These are phyloP conservation scores for Ephydatia muelleri DNA, from an alignment of 37 sponge, comb jelly and placozoan genomes.

Conservation along the genomic window DNA sequence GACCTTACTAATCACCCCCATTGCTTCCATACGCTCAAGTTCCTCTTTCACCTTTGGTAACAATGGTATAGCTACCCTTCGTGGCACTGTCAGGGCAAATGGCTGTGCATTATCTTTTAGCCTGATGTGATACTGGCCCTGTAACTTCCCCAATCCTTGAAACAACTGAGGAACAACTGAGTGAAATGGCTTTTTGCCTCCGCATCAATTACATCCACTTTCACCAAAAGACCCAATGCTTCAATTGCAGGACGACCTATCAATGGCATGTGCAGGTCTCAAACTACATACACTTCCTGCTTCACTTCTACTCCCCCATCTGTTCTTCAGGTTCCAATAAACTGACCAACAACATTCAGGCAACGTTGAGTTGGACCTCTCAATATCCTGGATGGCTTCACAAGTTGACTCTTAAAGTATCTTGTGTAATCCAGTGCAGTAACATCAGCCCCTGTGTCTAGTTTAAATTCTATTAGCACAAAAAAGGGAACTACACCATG, in stretches of 20 bases:
- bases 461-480: not conserved
- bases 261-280: too few species aligned
- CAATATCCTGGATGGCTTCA: not conserved
- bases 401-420: not conserved
- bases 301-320: not conserved
- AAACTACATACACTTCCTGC: too few species aligned
- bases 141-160: too few species aligned
- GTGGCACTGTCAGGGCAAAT: too few species aligned
- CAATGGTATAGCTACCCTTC: conserved; percentile 14
- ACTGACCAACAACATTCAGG: conserved; percentile 1
- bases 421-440: not conserved
- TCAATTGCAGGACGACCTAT: too few species aligned
- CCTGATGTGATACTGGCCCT: too few species aligned
- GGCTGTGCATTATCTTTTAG: too few species aligned
- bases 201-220: too few species aligned
- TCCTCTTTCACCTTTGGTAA: conserved; percentile 8
- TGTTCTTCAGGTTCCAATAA: not conserved
- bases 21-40: conserved; percentile 18
- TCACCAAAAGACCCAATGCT: too few species aligned
- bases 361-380: conserved; percentile 2
- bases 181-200: too few species aligned
- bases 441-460: conserved; percentile 25
- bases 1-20: conserved; percentile 21
- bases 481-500: not conserved
- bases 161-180: too few species aligned